Evolutionary conservation across 2,797 vertebrate genomes (phyloP).

Genomic region (Macrochelys suwanniensis): DNA sequence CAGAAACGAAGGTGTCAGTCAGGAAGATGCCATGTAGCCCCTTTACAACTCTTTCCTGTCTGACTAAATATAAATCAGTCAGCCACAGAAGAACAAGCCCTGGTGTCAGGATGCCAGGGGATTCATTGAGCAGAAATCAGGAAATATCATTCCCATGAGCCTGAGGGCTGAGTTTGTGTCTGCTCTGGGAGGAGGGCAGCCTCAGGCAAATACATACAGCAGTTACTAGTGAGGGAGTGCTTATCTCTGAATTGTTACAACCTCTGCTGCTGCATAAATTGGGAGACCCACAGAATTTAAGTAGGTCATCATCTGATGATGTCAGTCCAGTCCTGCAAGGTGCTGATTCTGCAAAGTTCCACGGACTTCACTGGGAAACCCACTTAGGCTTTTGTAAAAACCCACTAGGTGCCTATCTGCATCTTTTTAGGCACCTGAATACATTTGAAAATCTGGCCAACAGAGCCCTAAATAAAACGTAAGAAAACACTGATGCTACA

Average conservation of each 20-base stretch:
- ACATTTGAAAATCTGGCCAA: too few species aligned
- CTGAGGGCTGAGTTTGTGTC: background rate
- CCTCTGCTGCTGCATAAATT: background rate
- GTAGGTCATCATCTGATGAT: background rate
- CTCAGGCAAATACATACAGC: background rate
- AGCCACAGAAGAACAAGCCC: background rate
- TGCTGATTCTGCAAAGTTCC: too few species aligned
- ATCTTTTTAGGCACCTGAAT: too few species aligned
- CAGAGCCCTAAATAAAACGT: background rate
- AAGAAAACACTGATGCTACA: background rate
- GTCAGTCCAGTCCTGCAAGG: background rate
- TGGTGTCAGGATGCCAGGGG: background rate
- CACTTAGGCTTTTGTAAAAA: too few species aligned
- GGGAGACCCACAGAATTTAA: background rate
- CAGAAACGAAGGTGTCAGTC: background rate
- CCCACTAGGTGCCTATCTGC: too few species aligned
- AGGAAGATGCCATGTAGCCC: background rate
- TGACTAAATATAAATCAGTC: background rate
- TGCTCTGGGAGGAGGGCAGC: background rate
- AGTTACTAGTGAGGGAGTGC: background rate
- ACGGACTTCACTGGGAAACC: background rate
- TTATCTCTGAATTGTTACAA: background rate
- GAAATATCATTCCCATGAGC: background rate
- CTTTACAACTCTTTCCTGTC: background rate
- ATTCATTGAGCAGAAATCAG: background rate